Base-by-base conservation (phyloP, 2,113 vertebrate genomes). In the Arvicanthis niloticus region DNA sequence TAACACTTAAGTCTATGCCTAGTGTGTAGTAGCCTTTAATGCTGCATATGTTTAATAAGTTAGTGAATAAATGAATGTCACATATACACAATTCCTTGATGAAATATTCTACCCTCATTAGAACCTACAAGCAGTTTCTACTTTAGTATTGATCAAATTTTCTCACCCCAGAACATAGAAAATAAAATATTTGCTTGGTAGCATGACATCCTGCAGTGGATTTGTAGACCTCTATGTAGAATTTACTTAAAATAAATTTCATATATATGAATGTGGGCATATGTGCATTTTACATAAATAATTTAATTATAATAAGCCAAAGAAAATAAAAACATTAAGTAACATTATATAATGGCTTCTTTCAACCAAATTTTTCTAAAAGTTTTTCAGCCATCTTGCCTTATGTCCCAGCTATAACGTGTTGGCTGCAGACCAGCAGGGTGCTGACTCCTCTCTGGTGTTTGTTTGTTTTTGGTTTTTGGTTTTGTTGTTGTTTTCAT, bases 161-260 rank as follows among this genome's bases (percentile, higher is more conserved):
- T 86, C 40, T 92, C 9, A 89, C 40, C 15, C 11, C 5, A 89
- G 19, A 34, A 13, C 26, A 45, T 53, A 87, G 42, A 67, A 95
- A 87, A 93, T 89, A 75, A 22, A 70, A 12, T 45, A 82, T 89
- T 95, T 97, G 42, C n/a, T 8, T 89, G 10, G 26, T 70, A 75
- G 89, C 9, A 91, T 21, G 2, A 37, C 21, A 58, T 90, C 22
- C 88, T 88, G 26, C 81, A 80, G 77, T 4, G 31, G 29, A 91
- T 88, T 93, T 91, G 58, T 70, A 60, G 21, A 40, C 70, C 21
- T 85, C 53, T 95, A 17, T 62, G 37, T 68, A 26, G 11, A 48
- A 5, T 7, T 86, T 88, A 29, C 26, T 84, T 11, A 93, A 89
- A 92, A 92, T 93, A 85, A 34, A 31, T 87, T 67, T 68, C 13